Conservation (phyloP, 1,140 invertebrate genomes). For the Ladona fulva region DNA sequence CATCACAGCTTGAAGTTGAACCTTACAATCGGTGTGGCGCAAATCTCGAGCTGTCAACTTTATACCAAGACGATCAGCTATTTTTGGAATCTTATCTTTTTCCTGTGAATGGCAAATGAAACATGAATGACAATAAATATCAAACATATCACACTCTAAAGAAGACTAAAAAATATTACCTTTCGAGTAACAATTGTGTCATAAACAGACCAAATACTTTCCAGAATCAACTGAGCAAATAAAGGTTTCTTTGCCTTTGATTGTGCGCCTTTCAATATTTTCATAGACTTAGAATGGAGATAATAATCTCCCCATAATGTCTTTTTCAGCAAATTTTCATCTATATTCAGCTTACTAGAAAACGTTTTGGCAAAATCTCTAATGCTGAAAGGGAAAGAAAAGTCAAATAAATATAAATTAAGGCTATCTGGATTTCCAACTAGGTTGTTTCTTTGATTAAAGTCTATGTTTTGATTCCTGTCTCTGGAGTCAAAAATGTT, state of each 20-base stretch:
- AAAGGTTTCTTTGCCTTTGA: constrained; percentile 91
- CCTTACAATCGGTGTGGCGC: constrained; percentile 63
- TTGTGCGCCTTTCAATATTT: constrained; percentile 82
- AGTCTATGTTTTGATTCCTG: too few species aligned
- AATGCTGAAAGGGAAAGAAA: constrained; percentile 36
- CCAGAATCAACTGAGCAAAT: constrained; percentile 91
- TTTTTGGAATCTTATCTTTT: constrained; percentile 67
- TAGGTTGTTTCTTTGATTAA: too few species aligned
- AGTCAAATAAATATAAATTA: too few species aligned
- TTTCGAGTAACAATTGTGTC: constrained; percentile 66
- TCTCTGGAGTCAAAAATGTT: too few species aligned
- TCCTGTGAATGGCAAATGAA: constrained; percentile 42
- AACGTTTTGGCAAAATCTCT: constrained; percentile 83
- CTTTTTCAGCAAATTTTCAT: constrained; percentile 48
- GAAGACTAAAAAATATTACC: constrained; percentile 26
- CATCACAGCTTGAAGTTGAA: constrained; percentile 70
- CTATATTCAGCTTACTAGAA: constrained; percentile 65
- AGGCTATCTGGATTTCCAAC: too few species aligned
- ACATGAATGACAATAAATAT: constrained; percentile 13
- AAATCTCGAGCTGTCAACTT: constrained; percentile 69
- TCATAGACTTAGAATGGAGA: constrained; percentile 77
- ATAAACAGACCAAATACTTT: constrained; percentile 90
- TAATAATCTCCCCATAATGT: constrained; percentile 96
- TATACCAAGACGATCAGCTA: constrained; percentile 72
- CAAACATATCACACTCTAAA: constrained; percentile 11